Evolutionary conservation across 2,888 invertebrate species (phyloP).

Genomic region (Sesamia inferens): DNA sequence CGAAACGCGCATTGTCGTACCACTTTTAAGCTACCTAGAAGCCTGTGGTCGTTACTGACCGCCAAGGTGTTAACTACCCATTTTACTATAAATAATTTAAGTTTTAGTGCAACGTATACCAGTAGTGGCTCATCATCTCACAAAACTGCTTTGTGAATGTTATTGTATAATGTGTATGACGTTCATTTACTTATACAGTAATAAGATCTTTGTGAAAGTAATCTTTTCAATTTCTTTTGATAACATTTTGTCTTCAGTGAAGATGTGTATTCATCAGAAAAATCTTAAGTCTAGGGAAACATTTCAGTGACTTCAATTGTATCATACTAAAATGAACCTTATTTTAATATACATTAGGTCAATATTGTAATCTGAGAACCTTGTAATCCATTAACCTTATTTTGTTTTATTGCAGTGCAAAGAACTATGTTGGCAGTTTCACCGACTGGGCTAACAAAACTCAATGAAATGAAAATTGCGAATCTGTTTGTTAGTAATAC

Average conservation of each 20-base stretch:
- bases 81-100: not conserved
- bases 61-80: not conserved
- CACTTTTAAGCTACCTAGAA: too few species aligned
- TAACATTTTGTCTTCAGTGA: too few species aligned
- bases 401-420: constrained; percentile 83
- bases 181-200: too few species aligned
- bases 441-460: constrained; percentile 88
- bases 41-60: too few species aligned
- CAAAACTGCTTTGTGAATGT: too few species aligned
- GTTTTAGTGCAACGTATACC: too few species aligned
- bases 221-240: too few species aligned
- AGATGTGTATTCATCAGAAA: too few species aligned
- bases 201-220: too few species aligned
- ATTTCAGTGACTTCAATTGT: not conserved
- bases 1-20: too few species aligned
- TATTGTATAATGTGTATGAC: too few species aligned
- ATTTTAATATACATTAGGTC: not conserved
- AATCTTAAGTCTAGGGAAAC: not conserved
- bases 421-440: constrained; percentile 91
- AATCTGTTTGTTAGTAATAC: constrained; percentile 7
- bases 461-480: constrained; percentile 44
- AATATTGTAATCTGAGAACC: not conserved
- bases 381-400: not conserved
- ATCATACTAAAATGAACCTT: not conserved
- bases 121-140: too few species aligned